Base-by-base conservation (phyloP, 1,140 invertebrate species). In the Meteorus sp. region DNA sequence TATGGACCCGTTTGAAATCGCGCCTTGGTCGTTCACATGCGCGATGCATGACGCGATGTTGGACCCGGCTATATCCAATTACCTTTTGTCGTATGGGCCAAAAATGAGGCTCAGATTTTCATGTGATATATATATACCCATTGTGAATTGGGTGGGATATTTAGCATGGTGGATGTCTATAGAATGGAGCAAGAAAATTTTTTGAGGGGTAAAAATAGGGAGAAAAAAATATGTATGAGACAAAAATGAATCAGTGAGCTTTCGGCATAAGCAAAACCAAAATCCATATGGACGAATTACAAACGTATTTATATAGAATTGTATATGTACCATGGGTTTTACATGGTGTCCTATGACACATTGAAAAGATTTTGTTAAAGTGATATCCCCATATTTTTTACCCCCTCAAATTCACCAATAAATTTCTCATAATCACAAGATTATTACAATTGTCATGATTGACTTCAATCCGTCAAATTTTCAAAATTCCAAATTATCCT, bases 351-450 rank as follows among this genome's bases (percentile, higher is more conserved):
- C 63, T 57, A 59, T 73, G 68, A 77, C 72, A 72, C 64, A 69
- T 41, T 39, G 69, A 67, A 63, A 69, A 75, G 72, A 76, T 77
- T 77, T 60, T 76, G 73, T 78, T 76, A 77, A 77, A 78, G 73
- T 74, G 74, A 75, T 77, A 75, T 73, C 67, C 69, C 62, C n/a
- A n/a, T n/a, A 8, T 47, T 27, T 17, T 25, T 27, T 44, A 56
- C 51, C 43, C 51, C n/a, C 53, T 19, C 29, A 11, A 41, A 15
- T 52, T 52, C 35, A 39, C 13, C 35, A 7, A 13, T 39, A 9
- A 25, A 13, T 13, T 50, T 17, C 27, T 29, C 19, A 33, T 31
- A 27, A 45, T 11, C 11, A 43, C 7, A 7, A 11, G 3, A 39
- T n/a, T n/a, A n/a, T n/a, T n/a, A n/a, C n/a, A 39, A 39, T 43